A percentile compares a stretch with the other conserved stretches of the same genome.
Conservation (phyloP, 2,888 invertebrate genomes). For the Hirtodrosophila duncani region DNA sequence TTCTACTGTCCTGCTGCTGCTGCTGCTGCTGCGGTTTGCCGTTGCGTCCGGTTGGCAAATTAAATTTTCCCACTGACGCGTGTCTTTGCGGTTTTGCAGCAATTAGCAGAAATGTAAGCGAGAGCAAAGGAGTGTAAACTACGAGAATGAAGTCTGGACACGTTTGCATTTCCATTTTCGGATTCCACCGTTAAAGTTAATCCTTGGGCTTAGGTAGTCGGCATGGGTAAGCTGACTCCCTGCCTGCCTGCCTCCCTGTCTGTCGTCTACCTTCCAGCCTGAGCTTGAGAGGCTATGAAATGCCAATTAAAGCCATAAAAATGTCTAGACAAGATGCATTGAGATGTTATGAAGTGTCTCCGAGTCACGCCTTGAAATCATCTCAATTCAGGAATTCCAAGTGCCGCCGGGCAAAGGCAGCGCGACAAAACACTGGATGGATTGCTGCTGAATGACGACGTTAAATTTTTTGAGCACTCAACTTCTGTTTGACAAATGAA, state of each 20-base stretch:
- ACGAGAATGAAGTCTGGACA: neutral
- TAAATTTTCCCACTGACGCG: constrained; percentile 40
- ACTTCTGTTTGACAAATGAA: constrained; percentile 36
- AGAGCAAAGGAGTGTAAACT: constrained; percentile 5
- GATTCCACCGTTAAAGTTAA: no score
- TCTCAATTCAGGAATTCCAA: neutral
- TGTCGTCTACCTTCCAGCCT: neutral
- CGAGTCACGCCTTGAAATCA: no score
- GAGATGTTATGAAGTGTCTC: neutral
- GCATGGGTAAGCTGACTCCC: no score
- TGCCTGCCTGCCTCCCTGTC: neutral
- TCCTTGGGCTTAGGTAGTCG: no score
- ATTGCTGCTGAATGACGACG: neutral
- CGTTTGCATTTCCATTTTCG: no score
- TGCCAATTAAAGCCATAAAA: constrained; percentile 50
- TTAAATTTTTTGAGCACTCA: neutral
- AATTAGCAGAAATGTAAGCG: constrained; percentile 51
- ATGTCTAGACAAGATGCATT: constrained; percentile 49
- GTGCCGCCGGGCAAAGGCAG: neutral
- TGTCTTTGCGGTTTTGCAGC: constrained; percentile 47
- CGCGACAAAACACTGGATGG: no score
- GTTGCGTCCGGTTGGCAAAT: constrained; percentile 28
- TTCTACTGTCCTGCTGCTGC: constrained; percentile 3
- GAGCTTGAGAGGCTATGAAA: constrained; percentile 10
- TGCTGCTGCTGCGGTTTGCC: constrained; percentile 17